A percentile compares a stretch with the other conserved stretches of the same genome.
These are phyloP conservation scores for Ophiothrix spiculata DNA, from an alignment of 35 echinoderm and acorn worm genomes.

Conservation along the genomic window DNA sequence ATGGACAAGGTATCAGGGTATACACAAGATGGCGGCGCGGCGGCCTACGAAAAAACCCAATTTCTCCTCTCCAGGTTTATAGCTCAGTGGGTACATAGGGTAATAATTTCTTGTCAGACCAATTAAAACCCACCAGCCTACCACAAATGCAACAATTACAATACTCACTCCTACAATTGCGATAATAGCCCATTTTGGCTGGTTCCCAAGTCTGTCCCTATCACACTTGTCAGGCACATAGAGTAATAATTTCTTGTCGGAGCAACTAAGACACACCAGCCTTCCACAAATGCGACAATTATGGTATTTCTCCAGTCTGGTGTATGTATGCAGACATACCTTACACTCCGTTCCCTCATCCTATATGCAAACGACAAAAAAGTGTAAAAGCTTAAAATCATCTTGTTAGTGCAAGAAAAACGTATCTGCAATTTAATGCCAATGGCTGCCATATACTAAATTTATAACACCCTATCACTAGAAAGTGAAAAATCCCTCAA, in stretches of 20 bases:
- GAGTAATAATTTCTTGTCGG: slow-evolving; percentile 37
- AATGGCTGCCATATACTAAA: no score
- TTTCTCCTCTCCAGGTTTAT: no score
- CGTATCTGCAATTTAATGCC: neutral
- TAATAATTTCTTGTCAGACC: slow-evolving; percentile 40
- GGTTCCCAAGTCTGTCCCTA: slow-evolving; percentile 13
- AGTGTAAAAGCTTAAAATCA: neutral
- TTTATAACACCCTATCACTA: no score
- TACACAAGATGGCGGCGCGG: no score
- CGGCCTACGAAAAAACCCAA: no score
- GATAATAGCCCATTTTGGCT: slow-evolving; percentile 57
- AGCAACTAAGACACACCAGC: slow-evolving; percentile 44
- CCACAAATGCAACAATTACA: slow-evolving; percentile 67
- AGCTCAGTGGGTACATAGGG: slow-evolving; percentile 52
- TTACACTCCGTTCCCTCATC: slow-evolving; percentile 32
- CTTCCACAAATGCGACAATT: slow-evolving; percentile 64
- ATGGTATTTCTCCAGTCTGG: slow-evolving; percentile 18
- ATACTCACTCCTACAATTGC: slow-evolving; percentile 56
- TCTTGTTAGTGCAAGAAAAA: neutral
- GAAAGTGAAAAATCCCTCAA: no score
- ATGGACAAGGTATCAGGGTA: no score
- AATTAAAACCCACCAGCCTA: slow-evolving; percentile 34
- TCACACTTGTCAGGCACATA: slow-evolving; percentile 48
- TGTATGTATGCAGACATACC: slow-evolving; percentile 35
- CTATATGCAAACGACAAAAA: no score